These are phyloP conservation scores for Typhlomys cinereus DNA, from an alignment of 2,113 vertebrate species.

Conservation along the genomic window DNA sequence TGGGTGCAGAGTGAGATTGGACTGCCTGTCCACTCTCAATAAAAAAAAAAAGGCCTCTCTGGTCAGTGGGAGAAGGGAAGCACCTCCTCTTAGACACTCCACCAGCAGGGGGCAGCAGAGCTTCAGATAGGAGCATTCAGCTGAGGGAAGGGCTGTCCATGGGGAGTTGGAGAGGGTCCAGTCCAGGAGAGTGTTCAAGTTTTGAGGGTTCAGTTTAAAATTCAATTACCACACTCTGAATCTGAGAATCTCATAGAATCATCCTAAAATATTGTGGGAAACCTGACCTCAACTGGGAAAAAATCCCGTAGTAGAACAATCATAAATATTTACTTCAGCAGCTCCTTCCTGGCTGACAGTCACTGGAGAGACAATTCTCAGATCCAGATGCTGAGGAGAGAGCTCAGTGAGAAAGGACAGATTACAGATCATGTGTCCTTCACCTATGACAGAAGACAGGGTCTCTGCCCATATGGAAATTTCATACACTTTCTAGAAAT, in stretches of 20 bases:
- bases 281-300: no score
- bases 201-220: not conserved
- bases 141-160: not conserved
- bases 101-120: not conserved
- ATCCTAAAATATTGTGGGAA: no score
- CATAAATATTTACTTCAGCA: fast-evolving
- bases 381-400: not conserved
- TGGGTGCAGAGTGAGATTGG: no score
- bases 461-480: not conserved
- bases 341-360: not conserved
- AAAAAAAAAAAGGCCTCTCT: not conserved
- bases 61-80: not conserved
- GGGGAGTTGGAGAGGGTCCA: fast-evolving
- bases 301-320: no score
- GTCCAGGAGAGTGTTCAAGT: no score
- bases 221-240: not conserved
- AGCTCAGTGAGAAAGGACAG: not conserved
- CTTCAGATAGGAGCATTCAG: not conserved
- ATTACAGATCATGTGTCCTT: no score
- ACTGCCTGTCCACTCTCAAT: no score
- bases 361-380: not conserved
- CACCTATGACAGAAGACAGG: not conserved
- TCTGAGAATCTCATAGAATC: no score
- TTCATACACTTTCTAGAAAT: not conserved
- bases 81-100: not conserved